phyloP scores from a whole-genome alignment of 1,140 invertebrate species.

The Subanguina moxae region DNA sequence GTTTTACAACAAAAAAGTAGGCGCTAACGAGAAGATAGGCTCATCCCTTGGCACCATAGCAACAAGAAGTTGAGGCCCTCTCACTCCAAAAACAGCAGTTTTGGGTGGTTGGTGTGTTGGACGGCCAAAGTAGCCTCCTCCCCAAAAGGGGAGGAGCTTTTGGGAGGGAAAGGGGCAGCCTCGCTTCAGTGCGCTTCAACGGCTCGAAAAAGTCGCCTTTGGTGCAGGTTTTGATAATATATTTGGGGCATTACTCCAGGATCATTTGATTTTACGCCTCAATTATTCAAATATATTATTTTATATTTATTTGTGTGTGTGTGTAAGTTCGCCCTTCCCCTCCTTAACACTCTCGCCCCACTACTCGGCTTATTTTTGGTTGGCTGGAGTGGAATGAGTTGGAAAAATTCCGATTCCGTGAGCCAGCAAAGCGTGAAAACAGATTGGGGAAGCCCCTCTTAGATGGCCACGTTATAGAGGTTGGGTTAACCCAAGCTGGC shows the following conservation, averaged over 20 bases:
- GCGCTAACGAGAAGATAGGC: neutral
- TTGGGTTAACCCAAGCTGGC: too few species aligned
- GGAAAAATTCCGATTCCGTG: too few species aligned
- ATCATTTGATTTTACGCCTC: slow-evolving; percentile 20
- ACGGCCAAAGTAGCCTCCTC: neutral
- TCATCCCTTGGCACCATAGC: neutral
- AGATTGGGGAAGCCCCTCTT: too few species aligned
- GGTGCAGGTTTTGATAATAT: neutral
- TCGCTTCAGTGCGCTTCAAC: slow-evolving; percentile 5
- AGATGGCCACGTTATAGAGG: too few species aligned
- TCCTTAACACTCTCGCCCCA: too few species aligned
- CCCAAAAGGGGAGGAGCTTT: neutral
- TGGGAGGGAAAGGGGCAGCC: neutral
- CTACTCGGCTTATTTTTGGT: too few species aligned
- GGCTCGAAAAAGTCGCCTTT: slow-evolving; percentile 4
- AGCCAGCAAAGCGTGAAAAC: too few species aligned
- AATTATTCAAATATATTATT: slow-evolving; percentile 16
- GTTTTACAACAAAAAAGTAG: neutral
- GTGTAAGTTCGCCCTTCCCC: too few species aligned
- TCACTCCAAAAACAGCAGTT: neutral
- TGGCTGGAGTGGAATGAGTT: too few species aligned
- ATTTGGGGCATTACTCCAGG: neutral
- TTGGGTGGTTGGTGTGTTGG: neutral
- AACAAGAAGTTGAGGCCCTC: neutral
- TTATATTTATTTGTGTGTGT: slow-evolving; percentile 6